Evolutionary conservation across 2,113 vertebrate genomes (phyloP), one percentile per base, ranked within the genome.

Genomic region (Cyrtonyx montezumae): DNA sequence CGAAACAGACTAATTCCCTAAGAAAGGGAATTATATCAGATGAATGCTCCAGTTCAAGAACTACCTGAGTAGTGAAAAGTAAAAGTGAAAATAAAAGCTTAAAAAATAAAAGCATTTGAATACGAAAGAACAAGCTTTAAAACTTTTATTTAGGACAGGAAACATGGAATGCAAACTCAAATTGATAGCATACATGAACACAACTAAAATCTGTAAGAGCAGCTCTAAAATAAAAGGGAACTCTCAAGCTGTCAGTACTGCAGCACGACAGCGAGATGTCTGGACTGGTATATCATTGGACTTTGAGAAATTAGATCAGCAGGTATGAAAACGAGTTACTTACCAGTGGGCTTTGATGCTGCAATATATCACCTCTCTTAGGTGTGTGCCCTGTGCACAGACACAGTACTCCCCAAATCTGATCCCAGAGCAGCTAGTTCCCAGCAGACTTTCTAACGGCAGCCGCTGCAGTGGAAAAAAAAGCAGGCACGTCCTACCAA

Each of bases 251-350:
- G 61, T 59, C 76, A 43, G 76, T 51, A 77, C 23, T 37, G 71
- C 23, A 89, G 70, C 84, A 55, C 15, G 69, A 80, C 81, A 90
- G 69, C 59, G 49, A 82, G 68, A 45, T 80, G 37, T 80, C 92
- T 96, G 96, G 95, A 96, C 96, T 96, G 92, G 92, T 80, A 88
- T 59, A 62, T 67, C 61, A 63, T 83, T 96, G 96, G 96, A 96
- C 92, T 96, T 96, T 5, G 96, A 95, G 93, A 96, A 96, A 96
- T 96, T 94, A 96, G 85, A 90, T 86, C 79, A 84, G 96, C 95
- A 96, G 95, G 92, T 88, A 80, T 40, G 76, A 86, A 90, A 91
- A 83, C 0, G 0, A 80, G 46, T 63, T 95, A 96, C 95, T 96
- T 96, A 96, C 94, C 95, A 70, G 76, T 6, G 67, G 59, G 67